Evolutionary conservation across 2,888 invertebrate species (phyloP).

Genomic region (Frankliniella intonsa): DNA sequence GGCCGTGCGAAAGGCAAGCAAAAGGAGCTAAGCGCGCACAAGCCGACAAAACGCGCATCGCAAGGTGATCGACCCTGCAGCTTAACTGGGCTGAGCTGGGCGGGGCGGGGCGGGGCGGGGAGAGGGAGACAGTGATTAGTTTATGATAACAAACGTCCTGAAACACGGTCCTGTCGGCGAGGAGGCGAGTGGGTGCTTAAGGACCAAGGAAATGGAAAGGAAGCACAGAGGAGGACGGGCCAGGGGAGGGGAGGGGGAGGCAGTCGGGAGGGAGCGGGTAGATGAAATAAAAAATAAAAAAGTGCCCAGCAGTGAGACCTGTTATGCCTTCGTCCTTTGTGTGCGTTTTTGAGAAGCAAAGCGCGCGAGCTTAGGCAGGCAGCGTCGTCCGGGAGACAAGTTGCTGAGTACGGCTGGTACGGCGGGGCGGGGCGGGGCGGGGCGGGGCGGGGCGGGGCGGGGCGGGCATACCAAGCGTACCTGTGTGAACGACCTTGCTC

Average conservation of each 20-base stretch:
- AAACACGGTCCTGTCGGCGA: too few species aligned
- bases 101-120: not conserved
- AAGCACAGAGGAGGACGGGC: not conserved
- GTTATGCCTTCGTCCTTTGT: not conserved
- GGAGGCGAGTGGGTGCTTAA: not conserved
- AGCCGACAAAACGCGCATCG: too few species aligned
- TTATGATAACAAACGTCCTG: not conserved
- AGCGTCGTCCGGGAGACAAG: too few species aligned
- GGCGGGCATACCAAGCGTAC: not conserved
- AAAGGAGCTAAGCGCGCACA: not conserved
- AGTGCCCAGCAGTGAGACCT: too few species aligned
- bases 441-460: not conserved
- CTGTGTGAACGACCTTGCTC: not conserved
- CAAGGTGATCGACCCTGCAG: too few species aligned
- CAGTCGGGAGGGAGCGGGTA: too few species aligned
- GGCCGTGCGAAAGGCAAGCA: too few species aligned
- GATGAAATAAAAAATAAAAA: too few species aligned
- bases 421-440: not conserved
- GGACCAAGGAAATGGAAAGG: not conserved
- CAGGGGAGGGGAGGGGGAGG: not conserved
- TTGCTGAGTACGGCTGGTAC: not conserved
- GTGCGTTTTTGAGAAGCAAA: not conserved
- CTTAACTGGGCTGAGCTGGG: not conserved
- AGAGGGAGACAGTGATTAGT: not conserved
- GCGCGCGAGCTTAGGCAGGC: too few species aligned